phyloP scores from a whole-genome alignment of 2,888 invertebrate genomes.

The Stenoptilia bipunctidactyla region DNA sequence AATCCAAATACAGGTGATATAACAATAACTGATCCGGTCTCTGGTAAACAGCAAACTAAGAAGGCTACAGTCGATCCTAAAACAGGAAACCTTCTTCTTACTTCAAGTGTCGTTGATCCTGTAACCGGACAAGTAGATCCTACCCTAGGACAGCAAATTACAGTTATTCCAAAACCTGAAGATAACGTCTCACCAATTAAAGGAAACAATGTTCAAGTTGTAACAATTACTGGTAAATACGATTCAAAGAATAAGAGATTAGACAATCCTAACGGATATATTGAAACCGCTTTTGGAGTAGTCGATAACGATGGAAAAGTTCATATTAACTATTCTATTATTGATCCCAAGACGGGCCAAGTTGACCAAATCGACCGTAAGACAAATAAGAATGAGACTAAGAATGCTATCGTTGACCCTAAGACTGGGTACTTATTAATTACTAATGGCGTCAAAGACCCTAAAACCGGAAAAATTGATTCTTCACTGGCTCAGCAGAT shows the following conservation, averaged over 20 bases:
- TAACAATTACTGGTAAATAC: conserved; percentile 67
- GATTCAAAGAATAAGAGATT: conserved; percentile 67
- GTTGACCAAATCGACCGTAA: conserved; percentile 66
- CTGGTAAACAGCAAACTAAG: conserved; percentile 74
- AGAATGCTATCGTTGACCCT: conserved; percentile 71
- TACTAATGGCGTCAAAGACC: conserved; percentile 67
- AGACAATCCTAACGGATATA: conserved; percentile 64
- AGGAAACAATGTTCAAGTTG: conserved; percentile 63
- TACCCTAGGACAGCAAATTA: conserved; percentile 69
- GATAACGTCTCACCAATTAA: conserved; percentile 45
- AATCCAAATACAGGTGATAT: conserved; percentile 72
- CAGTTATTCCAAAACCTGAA: conserved; percentile 50
- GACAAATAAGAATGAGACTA: conserved; percentile 68
- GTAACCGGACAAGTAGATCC: conserved; percentile 67
- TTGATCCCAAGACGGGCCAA: conserved; percentile 69
- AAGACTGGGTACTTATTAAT: conserved; percentile 68
- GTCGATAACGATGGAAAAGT: conserved; percentile 48
- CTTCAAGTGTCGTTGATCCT: conserved; percentile 69
- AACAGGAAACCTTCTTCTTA: conserved; percentile 71
- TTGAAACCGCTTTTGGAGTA: conserved; percentile 60
- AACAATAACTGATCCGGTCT: conserved; percentile 69
- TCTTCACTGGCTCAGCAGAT: conserved; percentile 68
- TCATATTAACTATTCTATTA: conserved; percentile 64
- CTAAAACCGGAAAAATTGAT: conserved; percentile 68
- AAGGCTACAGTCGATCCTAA: conserved; percentile 75